Percentiles rank a stretch among this genome's conserved stretches.
Conservation (phyloP, 2,888 invertebrate genomes). For the Diarsia rubi region DNA sequence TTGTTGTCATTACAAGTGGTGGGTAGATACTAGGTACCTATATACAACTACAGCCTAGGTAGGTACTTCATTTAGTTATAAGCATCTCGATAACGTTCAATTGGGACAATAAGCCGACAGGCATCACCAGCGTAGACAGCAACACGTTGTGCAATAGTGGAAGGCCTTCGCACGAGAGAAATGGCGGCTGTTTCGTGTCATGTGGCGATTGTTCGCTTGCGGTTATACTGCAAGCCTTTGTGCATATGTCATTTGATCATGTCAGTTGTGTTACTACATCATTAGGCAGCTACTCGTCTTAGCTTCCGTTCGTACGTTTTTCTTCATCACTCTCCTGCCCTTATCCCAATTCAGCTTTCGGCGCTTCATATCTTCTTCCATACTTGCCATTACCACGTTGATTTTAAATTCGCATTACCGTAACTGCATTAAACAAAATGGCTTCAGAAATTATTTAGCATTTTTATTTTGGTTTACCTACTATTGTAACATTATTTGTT, state of each 20-base stretch:
- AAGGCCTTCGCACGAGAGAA: constrained; percentile 88
- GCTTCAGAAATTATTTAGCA: constrained; percentile 9
- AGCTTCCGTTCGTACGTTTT: constrained; percentile 12
- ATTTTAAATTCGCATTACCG: constrained; percentile 10
- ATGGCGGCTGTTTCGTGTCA: constrained; percentile 86
- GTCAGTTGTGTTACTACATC: not conserved
- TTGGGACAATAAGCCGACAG: constrained; percentile 67
- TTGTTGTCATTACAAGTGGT: constrained; percentile 14
- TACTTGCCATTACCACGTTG: not conserved
- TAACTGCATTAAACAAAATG: not conserved
- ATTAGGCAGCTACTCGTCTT: constrained; percentile 25
- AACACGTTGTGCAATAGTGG: constrained; percentile 84
- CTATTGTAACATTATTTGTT: not conserved
- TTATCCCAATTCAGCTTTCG: not conserved
- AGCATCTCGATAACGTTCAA: constrained; percentile 60
- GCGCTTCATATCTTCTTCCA: not conserved
- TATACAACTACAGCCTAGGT: constrained; percentile 9
- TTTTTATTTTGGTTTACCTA: not conserved
- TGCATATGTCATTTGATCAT: constrained; percentile 58
- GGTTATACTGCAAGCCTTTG: constrained; percentile 71
- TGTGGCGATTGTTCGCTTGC: constrained; percentile 79
- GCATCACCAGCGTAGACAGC: constrained; percentile 67
- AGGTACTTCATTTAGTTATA: constrained; percentile 34
- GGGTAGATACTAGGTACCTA: not conserved
- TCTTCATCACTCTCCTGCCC: not conserved